Percentiles rank a stretch among this genome's conserved stretches.
These are phyloP conservation scores for Turdus rufiventris DNA, from an alignment of 2,113 vertebrate species.

Conservation along the genomic window DNA sequence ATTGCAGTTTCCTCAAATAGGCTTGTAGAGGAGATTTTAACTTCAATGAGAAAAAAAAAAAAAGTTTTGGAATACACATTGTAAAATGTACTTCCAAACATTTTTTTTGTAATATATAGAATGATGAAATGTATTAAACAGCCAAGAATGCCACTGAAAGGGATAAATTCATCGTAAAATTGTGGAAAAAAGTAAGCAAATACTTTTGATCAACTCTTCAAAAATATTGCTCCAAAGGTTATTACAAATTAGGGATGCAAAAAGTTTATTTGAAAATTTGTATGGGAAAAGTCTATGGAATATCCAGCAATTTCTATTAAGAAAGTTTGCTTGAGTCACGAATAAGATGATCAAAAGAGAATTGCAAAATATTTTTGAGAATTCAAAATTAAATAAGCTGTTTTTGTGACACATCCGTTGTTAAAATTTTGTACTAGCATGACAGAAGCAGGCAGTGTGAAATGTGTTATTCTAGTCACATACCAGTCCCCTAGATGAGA, in stretches of 20 bases:
- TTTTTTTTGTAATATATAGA: neutral
- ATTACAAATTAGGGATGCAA: neutral
- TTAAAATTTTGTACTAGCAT: neutral
- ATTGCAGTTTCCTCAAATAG: neutral
- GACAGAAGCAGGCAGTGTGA: neutral
- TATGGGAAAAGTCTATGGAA: neutral
- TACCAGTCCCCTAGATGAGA: conserved; percentile 29
- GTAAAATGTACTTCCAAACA: neutral
- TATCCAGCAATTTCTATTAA: neutral
- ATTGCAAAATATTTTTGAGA: neutral
- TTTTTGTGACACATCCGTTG: neutral
- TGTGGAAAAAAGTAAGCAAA: neutral
- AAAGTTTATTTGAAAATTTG: neutral
- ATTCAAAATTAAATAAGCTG: neutral
- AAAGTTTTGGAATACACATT: neutral
- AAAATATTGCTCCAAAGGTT: neutral
- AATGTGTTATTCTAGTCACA: conserved; percentile 54
- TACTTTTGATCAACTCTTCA: neutral
- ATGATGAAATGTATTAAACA: neutral
- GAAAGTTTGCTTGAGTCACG: neutral
- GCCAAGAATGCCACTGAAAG: neutral
- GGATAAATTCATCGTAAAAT: neutral
- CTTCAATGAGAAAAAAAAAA: neutral
- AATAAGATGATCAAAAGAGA: neutral
- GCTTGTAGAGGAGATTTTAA: neutral